Evolutionary conservation across 2,113 vertebrate genomes (phyloP).

Genomic region (Strix aluco): DNA sequence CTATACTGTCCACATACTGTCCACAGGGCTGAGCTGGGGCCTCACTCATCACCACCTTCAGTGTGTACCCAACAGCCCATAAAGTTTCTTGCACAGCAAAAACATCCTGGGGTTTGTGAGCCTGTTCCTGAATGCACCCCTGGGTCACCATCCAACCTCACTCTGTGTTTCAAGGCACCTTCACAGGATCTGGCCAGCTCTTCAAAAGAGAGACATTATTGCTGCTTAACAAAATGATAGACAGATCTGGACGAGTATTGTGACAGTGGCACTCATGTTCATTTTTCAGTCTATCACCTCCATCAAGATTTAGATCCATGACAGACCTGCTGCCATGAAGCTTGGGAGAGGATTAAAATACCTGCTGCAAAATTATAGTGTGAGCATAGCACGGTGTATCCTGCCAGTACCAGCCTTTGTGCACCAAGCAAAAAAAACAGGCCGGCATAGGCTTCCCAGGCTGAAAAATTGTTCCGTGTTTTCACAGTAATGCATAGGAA

Average conservation of each 20-base stretch:
- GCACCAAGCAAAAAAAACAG: not conserved
- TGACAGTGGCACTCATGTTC: not conserved
- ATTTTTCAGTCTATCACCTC: slow-evolving; percentile 4
- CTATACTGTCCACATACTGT: not conserved
- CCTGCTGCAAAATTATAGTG: not conserved
- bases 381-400: not conserved
- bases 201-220: not conserved
- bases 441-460: not conserved
- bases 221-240: not conserved
- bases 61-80: not conserved
- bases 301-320: not conserved
- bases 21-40: not conserved
- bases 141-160: not conserved
- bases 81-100: not conserved
- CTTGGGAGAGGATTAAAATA: not conserved
- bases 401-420: not conserved
- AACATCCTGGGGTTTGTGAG: not conserved
- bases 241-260: not conserved
- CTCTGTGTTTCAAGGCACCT: not conserved
- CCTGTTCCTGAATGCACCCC: not conserved
- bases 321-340: not conserved
- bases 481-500: not conserved
- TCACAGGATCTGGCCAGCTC: not conserved
- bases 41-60: not conserved
- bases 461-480: not conserved